Base-by-base conservation (phyloP, 2,888 invertebrate species). In the Amphipyra berbera region DNA sequence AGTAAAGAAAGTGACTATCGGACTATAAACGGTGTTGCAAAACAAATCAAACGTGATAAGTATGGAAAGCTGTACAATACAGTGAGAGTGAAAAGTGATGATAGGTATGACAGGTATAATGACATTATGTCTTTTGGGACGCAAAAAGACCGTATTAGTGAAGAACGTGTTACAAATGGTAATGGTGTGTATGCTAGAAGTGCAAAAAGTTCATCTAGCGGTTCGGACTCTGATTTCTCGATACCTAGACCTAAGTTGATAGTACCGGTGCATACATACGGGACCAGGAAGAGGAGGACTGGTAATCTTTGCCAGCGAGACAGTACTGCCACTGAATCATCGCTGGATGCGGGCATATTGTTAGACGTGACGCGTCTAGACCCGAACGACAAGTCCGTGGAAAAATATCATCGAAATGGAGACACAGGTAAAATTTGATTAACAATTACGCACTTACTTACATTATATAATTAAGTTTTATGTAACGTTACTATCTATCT, bases 201-300 rank as follows among this genome's bases (percentile, higher is more conserved):
- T 92, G 92, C 94, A 54, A 95, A 95, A 88, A 95, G 93, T 87
- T 93, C 94, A 5, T 93, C 95, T n/a, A 95, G 95, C 80, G 93
- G 94, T 64, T 95, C 95, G 4, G 96, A 96, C 79, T 96, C 96
- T 61, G 97, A 97, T 82, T 98, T 98, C 90, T 96, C 96, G 71
- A 98, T 98, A 88, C 98, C 98, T 5, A 95, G 98, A 81, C 98
- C 98, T 37, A 97, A 98, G 84, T 95, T 98, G 78, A 97, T 98
- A 85, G 98, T 98, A 75, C 98, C 98, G 57, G 97, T 98, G 68
- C 98, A 98, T 93, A 98, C 98, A 30, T 98, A 98, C 85, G 98
- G 97, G 59, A 96, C 96, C 68, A 95, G 97, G 73, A 97, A 97
- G 83, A 95, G 98, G 68, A 95, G 97, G 77, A 98, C 98, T 42